phyloP scores from a whole-genome alignment of 1,140 invertebrate genomes.

The Zophobas atratus region DNA sequence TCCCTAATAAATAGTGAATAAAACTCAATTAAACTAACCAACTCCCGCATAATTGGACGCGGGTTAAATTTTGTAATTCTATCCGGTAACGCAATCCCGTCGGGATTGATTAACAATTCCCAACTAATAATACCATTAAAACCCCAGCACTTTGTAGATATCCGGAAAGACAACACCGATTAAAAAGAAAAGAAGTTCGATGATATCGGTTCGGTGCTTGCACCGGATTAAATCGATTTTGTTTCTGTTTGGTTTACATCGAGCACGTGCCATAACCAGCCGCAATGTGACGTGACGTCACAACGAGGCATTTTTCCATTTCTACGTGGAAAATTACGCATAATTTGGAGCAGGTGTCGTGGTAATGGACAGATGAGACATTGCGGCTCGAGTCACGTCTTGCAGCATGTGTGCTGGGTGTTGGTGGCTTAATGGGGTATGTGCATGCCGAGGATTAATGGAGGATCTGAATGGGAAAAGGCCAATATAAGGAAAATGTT shows the following conservation, averaged over 20 bases:
- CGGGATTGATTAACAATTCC: background rate
- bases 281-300: background rate
- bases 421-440: conserved; percentile 3
- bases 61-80: conserved; percentile 43
- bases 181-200: too few relatives aligned
- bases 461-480: background rate
- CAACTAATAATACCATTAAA: background rate
- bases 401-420: conserved; percentile 19
- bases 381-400: conserved; percentile 17
- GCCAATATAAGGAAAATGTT: conserved; percentile 19
- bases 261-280: too few relatives aligned
- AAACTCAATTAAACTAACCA: conserved; percentile 1
- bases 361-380: conserved; percentile 40
- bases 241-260: too few relatives aligned
- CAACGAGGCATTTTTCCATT: background rate
- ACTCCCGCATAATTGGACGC: conserved; percentile 4
- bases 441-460: conserved; percentile 21
- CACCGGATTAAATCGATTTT: too few relatives aligned
- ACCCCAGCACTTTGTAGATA: background rate
- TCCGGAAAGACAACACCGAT: background rate
- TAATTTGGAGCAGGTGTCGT: background rate
- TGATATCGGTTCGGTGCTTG: too few relatives aligned
- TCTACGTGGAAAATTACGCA: background rate
- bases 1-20: background rate
- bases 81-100: conserved; percentile 24